Evolutionary conservation across 2,888 invertebrate species (phyloP).

Genomic region (Allophyes oxyacanthae): DNA sequence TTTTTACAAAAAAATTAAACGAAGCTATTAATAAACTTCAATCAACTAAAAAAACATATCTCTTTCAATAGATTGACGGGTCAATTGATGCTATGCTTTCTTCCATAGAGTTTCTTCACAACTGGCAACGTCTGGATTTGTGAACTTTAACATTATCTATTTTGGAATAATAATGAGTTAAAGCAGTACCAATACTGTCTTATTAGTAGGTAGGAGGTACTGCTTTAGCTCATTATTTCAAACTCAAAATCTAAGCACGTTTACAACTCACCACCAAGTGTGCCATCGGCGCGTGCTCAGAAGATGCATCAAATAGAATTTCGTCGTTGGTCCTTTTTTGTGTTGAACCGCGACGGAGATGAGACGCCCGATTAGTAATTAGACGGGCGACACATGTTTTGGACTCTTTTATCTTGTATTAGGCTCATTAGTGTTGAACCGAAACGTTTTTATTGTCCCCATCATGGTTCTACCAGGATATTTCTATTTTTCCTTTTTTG

Average conservation of each 20-base stretch:
- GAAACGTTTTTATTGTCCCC: constrained; percentile 69
- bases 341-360: constrained; percentile 72
- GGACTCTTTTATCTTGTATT: constrained; percentile 79
- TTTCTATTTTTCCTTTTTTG: constrained; percentile 35
- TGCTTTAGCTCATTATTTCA: background rate
- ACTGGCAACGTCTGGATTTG: too few species aligned
- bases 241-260: background rate
- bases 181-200: too few species aligned
- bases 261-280: background rate
- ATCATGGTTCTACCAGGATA: constrained; percentile 48
- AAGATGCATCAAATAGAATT: constrained; percentile 77
- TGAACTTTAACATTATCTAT: too few species aligned
- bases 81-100: background rate
- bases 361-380: constrained; percentile 86
- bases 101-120: background rate
- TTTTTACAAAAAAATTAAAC: too few species aligned
- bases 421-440: constrained; percentile 74
- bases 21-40: constrained; percentile 46
- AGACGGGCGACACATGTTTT: constrained; percentile 86
- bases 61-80: background rate
- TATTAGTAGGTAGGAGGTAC: too few species aligned
- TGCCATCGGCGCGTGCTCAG: constrained; percentile 72
- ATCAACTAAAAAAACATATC: constrained; percentile 5
- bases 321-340: constrained; percentile 81
- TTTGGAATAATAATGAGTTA: too few species aligned